Conservation (phyloP, 2,888 invertebrate genomes). For the Silvanus unidentatus region DNA sequence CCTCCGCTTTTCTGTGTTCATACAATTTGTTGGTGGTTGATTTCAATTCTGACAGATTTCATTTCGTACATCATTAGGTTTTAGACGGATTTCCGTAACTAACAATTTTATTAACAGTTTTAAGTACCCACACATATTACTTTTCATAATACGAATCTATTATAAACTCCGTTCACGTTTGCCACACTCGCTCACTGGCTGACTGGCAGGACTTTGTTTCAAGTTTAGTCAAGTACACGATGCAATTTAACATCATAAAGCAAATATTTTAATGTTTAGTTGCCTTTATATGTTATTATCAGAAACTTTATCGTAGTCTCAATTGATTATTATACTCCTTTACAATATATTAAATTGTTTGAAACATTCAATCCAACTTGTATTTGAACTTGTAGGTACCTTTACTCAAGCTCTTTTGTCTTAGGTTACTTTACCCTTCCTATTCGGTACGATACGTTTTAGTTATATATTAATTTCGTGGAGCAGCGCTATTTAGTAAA, state of each 20-base stretch:
- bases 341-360: background rate
- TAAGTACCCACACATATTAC: background rate
- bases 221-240: no score
- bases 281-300: no score
- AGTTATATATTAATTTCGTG: background rate
- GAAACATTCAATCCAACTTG: constrained; percentile 3
- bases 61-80: constrained; percentile 18
- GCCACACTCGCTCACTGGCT: no score
- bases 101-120: constrained; percentile 9
- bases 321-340: no score
- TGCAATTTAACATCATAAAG: no score
- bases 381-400: constrained; percentile 2
- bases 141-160: no score
- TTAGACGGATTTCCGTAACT: constrained; percentile 8
- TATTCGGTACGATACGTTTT: background rate
- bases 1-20: constrained; percentile 13
- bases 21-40: constrained; percentile 14
- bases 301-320: no score
- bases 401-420: background rate
- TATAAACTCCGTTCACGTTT: no score
- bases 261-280: no score
- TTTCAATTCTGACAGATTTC: constrained; percentile 17
- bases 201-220: no score
- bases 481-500: no score
- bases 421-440: background rate